Conservation (phyloP, 1,140 invertebrate genomes). For the Helicoverpa armigera region DNA sequence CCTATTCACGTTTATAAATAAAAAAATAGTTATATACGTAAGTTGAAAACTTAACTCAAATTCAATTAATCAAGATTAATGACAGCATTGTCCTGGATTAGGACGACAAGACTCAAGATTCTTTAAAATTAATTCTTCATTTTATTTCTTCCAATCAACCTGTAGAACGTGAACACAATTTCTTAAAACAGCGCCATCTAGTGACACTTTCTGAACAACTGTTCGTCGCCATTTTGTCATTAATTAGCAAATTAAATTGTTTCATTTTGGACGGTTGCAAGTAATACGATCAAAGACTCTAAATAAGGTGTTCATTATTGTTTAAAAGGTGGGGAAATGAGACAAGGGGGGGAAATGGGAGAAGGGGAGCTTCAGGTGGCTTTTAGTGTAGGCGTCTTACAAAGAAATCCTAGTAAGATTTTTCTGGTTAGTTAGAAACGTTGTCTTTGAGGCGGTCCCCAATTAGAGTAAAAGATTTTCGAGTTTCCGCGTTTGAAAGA, state of each 20-base stretch:
- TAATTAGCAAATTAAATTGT: conserved; percentile 44
- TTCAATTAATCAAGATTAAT: background rate
- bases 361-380: conserved; percentile 11
- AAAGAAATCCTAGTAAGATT: background rate
- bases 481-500: too few species aligned
- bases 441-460: background rate
- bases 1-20: too few species aligned
- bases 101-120: background rate
- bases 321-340: conserved; percentile 29
- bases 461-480: too few species aligned
- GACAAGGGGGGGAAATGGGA: conserved; percentile 22
- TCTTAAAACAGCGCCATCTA: conserved; percentile 23
- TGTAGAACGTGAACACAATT: background rate
- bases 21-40: too few species aligned
- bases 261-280: conserved; percentile 21
- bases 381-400: conserved; percentile 11
- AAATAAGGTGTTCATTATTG: conserved; percentile 40
- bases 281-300: conserved; percentile 24
- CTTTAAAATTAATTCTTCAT: background rate
- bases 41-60: background rate
- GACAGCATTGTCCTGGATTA: background rate
- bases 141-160: background rate
- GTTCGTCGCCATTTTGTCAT: conserved; percentile 29
- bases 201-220: background rate
- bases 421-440: background rate